Percentiles rank a stretch among this genome's conserved stretches.
phyloP scores from a whole-genome alignment of 2,113 vertebrate genomes.

The Globicephala melas region DNA sequence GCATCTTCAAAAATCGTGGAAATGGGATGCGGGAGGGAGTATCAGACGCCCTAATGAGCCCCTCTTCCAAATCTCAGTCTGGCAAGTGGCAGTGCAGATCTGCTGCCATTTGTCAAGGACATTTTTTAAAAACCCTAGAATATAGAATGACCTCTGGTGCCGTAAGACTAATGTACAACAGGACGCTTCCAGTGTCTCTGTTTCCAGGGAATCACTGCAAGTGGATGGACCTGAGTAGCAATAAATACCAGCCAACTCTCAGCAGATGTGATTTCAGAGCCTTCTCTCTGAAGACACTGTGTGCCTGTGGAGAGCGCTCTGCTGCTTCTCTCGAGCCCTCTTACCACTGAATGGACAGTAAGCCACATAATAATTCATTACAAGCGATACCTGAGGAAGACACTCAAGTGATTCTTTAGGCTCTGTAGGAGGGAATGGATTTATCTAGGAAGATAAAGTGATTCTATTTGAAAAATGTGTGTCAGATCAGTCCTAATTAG shows the following conservation, averaged over 20 bases:
- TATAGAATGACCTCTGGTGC: neutral
- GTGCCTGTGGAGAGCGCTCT: neutral
- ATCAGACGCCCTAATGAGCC: neutral
- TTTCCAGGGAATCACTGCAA: neutral
- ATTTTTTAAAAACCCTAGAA: neutral
- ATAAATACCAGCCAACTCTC: neutral
- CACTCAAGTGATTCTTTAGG: neutral
- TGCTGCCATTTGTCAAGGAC: neutral
- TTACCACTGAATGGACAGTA: neutral
- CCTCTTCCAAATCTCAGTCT: neutral
- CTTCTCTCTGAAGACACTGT: neutral
- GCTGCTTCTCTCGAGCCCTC: neutral
- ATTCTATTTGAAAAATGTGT: neutral
- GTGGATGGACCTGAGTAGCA: neutral
- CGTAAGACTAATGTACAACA: neutral
- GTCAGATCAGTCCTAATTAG: neutral
- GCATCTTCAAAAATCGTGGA: neutral
- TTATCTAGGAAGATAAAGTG: neutral
- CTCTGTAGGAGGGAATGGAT: neutral
- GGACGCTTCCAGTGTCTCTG: neutral
- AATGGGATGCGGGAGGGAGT: neutral
- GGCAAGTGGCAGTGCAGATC: neutral
- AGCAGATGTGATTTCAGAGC: neutral
- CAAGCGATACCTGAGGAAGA: neutral
- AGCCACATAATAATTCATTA: constrained; percentile 41